Percentiles rank a stretch among this genome's conserved stretches.
These are phyloP conservation scores for Ammodytes marinus DNA, from an alignment of 2,113 vertebrate species.

Conservation along the genomic window DNA sequence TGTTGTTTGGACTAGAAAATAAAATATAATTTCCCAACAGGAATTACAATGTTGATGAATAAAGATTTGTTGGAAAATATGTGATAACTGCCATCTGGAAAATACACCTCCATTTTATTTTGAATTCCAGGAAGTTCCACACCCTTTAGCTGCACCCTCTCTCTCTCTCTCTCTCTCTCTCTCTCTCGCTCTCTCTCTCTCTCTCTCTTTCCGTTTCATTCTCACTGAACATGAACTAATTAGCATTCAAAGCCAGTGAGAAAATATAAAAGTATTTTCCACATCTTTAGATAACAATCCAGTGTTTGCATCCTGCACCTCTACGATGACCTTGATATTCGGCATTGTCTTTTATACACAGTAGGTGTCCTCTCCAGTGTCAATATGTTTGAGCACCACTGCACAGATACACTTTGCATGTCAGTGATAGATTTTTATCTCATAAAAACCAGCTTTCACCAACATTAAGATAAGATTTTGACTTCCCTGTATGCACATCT, in stretches of 20 bases:
- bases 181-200: constrained; percentile 1
- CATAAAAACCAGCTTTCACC: constrained; percentile 7
- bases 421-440: constrained; percentile 49
- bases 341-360: background rate
- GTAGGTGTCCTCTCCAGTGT: constrained; percentile 16
- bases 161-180: background rate
- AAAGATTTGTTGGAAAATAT: constrained; percentile 39
- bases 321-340: constrained; percentile 15
- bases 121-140: constrained; percentile 73
- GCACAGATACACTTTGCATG: constrained; percentile 3
- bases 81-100: constrained; percentile 40
- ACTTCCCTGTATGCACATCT: background rate
- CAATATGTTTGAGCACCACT: background rate
- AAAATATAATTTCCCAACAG: background rate
- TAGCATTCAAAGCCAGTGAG: constrained; percentile 10
- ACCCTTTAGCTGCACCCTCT: constrained; percentile 40
- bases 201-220: background rate
- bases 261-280: constrained; percentile 48
- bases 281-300: constrained; percentile 32
- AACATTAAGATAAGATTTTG: background rate
- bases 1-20: background rate
- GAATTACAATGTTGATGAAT: background rate
- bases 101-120: constrained; percentile 34
- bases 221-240: constrained; percentile 42
- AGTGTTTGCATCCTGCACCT: constrained; percentile 13